Evolutionary conservation across 2,888 invertebrate genomes (phyloP).

Genomic region (Scaptomyza tumidula): DNA sequence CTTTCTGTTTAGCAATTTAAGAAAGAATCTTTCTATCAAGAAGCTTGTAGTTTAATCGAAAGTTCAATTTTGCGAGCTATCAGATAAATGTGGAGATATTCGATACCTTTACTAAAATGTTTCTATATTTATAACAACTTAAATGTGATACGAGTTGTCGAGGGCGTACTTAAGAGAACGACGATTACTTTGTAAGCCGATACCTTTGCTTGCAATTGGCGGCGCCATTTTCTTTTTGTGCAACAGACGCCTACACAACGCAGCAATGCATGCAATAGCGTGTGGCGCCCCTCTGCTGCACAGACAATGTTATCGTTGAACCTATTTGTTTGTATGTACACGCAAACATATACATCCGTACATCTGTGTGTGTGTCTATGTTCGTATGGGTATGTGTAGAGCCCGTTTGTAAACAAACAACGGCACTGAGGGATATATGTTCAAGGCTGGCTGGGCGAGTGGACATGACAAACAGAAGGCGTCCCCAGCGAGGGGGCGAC

Average conservation of each 20-base stretch:
- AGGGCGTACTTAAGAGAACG: conserved; percentile 32
- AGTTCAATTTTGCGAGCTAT: conserved; percentile 2
- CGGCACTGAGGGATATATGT: conserved; percentile 29
- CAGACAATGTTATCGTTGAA: conserved; percentile 54
- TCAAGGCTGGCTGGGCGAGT: conserved; percentile 52
- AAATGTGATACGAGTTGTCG: conserved; percentile 55
- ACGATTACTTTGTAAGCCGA: conserved; percentile 45
- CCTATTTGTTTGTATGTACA: conserved; percentile 16
- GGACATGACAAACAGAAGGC: conserved; percentile 65
- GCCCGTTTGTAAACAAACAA: conserved; percentile 55
- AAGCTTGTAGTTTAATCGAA: conserved; percentile 1
- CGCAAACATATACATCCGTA: neutral
- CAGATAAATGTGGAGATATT: neutral
- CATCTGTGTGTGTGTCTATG: conserved; percentile 23
- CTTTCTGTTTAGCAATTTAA: too few species aligned
- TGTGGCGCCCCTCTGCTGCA: conserved; percentile 21
- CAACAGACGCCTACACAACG: conserved; percentile 58
- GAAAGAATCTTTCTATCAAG: too few species aligned
- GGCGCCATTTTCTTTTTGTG: conserved; percentile 62
- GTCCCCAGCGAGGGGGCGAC: conserved; percentile 16
- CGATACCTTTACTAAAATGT: conserved; percentile 25
- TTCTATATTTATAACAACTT: conserved; percentile 66
- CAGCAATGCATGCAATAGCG: conserved; percentile 36
- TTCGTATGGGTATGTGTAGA: conserved; percentile 27
- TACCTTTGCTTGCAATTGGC: conserved; percentile 58